Conservation (phyloP, 1,140 invertebrate genomes). For the Drosophila aff. region DNA sequence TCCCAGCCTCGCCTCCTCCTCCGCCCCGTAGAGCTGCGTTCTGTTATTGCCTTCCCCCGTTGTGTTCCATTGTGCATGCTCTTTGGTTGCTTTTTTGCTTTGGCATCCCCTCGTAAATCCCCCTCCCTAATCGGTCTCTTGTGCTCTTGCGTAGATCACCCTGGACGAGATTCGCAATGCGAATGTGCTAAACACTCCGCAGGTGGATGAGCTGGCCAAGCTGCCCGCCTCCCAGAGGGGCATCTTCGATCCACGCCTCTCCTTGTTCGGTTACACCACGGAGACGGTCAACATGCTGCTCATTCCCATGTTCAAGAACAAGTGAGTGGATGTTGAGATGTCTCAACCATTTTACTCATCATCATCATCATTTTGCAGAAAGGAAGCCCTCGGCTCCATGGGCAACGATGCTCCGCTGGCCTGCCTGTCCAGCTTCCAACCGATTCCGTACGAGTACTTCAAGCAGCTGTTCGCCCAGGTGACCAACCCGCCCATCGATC, state of each 20-base stretch:
- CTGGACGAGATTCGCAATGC: constrained; percentile 86
- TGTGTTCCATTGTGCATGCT: constrained; percentile 41
- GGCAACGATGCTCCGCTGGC: constrained; percentile 99
- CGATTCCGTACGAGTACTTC: constrained; percentile 98
- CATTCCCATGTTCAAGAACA: constrained; percentile 98
- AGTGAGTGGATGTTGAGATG: constrained; percentile 81
- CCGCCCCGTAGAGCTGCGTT: constrained; percentile 15
- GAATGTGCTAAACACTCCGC: constrained; percentile 82
- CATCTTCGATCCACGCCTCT: constrained; percentile 92
- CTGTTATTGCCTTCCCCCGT: constrained; percentile 29
- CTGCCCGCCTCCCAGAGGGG: constrained; percentile 85
- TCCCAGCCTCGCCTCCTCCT: not conserved
- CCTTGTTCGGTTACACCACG: constrained; percentile 96
- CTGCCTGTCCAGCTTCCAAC: constrained; percentile 97
- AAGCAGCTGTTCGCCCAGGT: constrained; percentile 99
- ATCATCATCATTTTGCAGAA: constrained; percentile 88
- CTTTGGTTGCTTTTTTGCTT: constrained; percentile 6
- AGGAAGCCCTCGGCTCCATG: constrained; percentile 99
- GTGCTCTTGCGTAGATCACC: constrained; percentile 85
- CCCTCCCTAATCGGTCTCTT: not conserved
- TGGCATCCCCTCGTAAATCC: too few relatives aligned
- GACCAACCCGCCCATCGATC: constrained; percentile 99
- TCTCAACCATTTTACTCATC: not conserved
- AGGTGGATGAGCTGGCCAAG: constrained; percentile 83
- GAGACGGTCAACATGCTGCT: constrained; percentile 98